These are phyloP conservation scores for Disparrhopalites patrizii DNA, from an alignment of 2,888 invertebrate genomes.

Conservation along the genomic window DNA sequence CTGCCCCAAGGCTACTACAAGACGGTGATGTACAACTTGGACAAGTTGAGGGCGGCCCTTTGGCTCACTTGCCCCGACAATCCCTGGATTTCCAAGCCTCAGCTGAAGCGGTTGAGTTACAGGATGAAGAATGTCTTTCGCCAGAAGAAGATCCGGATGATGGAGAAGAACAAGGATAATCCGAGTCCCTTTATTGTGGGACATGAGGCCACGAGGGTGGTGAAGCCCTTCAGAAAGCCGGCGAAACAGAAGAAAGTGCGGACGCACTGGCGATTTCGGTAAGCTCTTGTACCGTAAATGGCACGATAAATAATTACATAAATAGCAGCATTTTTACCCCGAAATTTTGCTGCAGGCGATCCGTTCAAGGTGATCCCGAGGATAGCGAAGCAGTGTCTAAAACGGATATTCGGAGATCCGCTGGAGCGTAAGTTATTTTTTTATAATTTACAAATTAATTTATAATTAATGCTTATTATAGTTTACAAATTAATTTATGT, in stretches of 20 bases:
- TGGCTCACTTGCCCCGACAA: background rate
- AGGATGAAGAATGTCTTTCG: background rate
- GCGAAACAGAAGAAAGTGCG: background rate
- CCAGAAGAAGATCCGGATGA: background rate
- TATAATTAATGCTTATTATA: background rate
- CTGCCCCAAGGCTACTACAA: background rate
- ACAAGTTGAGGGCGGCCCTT: slow-evolving; percentile 14
- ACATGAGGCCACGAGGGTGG: background rate
- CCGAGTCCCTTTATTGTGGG: slow-evolving; percentile 1
- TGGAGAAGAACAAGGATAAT: background rate
- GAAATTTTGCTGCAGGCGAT: too few relatives aligned
- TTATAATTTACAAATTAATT: background rate
- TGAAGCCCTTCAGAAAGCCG: background rate
- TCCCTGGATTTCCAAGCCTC: slow-evolving; percentile 12
- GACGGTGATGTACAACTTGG: slow-evolving; percentile 13
- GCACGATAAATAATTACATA: background rate
- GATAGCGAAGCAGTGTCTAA: too few relatives aligned
- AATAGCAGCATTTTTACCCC: too few relatives aligned
- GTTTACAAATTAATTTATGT: too few relatives aligned
- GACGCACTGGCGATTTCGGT: too few relatives aligned
- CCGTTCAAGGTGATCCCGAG: too few relatives aligned
- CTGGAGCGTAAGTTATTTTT: too few relatives aligned
- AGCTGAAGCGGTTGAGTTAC: background rate
- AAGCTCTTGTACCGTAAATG: too few relatives aligned
- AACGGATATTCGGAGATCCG: too few relatives aligned